Conservation (phyloP, 2,113 vertebrate genomes). For the Salvelinus namaycush region DNA sequence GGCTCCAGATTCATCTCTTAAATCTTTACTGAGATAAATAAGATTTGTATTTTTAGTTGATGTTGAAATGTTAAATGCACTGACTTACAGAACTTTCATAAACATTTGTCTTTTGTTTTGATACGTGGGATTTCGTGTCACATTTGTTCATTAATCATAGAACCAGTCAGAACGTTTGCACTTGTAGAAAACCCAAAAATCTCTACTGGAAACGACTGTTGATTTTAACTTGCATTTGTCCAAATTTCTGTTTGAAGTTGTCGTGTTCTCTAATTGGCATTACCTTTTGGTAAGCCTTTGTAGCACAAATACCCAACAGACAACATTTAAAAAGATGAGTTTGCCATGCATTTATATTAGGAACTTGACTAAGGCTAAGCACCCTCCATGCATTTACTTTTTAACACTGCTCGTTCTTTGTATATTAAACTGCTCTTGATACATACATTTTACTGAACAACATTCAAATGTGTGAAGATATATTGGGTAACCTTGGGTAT, state of each 20-base stretch:
- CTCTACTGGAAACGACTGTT: background rate
- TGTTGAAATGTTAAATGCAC: conserved; percentile 29
- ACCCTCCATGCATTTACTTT: background rate
- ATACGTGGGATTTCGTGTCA: background rate
- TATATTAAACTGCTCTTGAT: background rate
- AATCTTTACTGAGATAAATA: background rate
- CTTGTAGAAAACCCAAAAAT: background rate
- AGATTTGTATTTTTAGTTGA: conserved; percentile 2
- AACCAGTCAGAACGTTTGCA: background rate
- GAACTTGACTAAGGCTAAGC: background rate
- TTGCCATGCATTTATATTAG: background rate
- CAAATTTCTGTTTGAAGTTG: too few species aligned
- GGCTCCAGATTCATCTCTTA: background rate
- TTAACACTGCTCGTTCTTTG: background rate
- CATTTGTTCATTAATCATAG: background rate
- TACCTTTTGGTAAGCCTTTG: background rate
- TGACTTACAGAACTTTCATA: background rate
- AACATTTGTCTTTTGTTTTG: background rate
- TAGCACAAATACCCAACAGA: background rate
- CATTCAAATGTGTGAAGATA: conserved; percentile 21
- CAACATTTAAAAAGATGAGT: background rate
- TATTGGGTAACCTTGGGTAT: background rate
- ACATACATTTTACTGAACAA: background rate
- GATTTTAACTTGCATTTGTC: background rate
- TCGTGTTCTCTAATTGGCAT: background rate